Evolutionary conservation across 2,797 vertebrate species (phyloP).

Genomic region (Strix occidentalis): DNA sequence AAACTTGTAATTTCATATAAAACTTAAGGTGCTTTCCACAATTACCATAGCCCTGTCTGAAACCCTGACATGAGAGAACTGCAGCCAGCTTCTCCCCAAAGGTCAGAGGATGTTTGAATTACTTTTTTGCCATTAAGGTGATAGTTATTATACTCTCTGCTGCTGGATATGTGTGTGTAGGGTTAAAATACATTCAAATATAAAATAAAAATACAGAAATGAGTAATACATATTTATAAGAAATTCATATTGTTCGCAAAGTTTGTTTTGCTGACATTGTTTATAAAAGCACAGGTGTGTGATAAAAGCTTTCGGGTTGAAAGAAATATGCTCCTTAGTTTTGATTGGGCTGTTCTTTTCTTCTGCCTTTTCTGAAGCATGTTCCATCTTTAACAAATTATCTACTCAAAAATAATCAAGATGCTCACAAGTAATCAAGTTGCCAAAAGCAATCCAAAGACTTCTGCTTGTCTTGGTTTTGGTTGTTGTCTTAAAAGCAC

Average conservation of each 20-base stretch:
- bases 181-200: not conserved
- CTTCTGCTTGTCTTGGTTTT: not conserved
- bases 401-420: conserved; percentile 5
- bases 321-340: not conserved
- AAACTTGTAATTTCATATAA: not conserved
- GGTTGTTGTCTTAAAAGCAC: not conserved
- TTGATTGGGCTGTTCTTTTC: not conserved
- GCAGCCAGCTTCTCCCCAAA: not conserved
- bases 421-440: not conserved
- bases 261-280: conserved; percentile 15
- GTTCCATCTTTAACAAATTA: conserved; percentile 9
- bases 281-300: conserved; percentile 32
- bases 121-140: not conserved
- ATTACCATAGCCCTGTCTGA: not conserved
- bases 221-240: not conserved
- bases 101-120: not conserved
- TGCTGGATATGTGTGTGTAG: not conserved
- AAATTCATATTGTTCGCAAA: not conserved
- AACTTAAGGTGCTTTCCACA: not conserved
- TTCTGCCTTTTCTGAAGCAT: not conserved
- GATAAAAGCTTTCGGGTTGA: not conserved
- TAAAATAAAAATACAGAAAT: not conserved
- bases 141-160: not conserved
- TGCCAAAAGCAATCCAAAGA: not conserved
- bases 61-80: not conserved